phyloP scores from a whole-genome alignment of 2,797 vertebrate genomes.

The Myoxocephalus aenaeus region DNA sequence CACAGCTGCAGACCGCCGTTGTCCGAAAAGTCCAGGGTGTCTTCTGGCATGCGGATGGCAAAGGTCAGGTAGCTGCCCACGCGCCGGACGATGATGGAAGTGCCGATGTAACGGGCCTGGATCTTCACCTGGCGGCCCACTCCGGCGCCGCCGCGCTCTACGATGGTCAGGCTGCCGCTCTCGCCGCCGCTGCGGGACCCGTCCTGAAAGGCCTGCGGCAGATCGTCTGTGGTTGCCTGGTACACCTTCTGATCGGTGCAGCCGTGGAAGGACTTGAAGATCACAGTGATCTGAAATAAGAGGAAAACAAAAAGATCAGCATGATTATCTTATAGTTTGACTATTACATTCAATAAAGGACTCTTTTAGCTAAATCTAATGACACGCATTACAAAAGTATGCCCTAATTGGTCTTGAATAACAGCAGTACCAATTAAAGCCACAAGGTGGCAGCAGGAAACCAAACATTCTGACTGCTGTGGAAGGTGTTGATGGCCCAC shows the following conservation, averaged over 20 bases:
- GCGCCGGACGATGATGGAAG: constrained; percentile 85
- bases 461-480: constrained; percentile 39
- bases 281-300: constrained; percentile 86
- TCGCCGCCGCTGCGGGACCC: constrained; percentile 83
- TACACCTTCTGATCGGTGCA: constrained; percentile 90
- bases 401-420: background rate
- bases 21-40: constrained; percentile 82
- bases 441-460: constrained; percentile 80
- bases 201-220: constrained; percentile 87
- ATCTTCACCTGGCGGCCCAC: constrained; percentile 84
- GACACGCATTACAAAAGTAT: too few species aligned
- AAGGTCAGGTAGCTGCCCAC: constrained; percentile 90
- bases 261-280: constrained; percentile 87
- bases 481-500: background rate
- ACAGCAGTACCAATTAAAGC: constrained; percentile 42
- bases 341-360: background rate
- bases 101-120: constrained; percentile 87
- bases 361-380: background rate
- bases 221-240: constrained; percentile 87
- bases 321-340: background rate
- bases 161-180: constrained; percentile 83
- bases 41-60: constrained; percentile 88
- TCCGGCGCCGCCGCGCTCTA: constrained; percentile 76
- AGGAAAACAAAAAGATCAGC: background rate
- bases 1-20: constrained; percentile 86